Evolutionary conservation across 2,797 vertebrate species (phyloP).

Genomic region (Otolemur crassicaudatus): DNA sequence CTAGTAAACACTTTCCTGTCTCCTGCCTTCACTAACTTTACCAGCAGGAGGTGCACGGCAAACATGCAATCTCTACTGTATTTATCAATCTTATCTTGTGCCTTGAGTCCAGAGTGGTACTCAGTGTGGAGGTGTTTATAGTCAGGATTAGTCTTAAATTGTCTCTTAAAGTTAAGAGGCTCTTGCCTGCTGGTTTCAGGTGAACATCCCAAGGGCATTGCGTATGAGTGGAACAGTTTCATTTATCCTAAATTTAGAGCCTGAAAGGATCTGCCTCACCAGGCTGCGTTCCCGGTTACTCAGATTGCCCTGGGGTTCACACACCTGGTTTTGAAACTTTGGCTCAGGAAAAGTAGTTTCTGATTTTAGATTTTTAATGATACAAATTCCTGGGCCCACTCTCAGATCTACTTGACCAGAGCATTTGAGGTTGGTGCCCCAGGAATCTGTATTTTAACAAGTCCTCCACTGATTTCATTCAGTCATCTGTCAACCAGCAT

Average conservation of each 20-base stretch:
- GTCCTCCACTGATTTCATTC: background rate
- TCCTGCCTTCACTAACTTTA: constrained; percentile 17
- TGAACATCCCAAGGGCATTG: background rate
- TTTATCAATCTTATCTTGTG: background rate
- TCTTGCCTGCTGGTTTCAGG: constrained; percentile 55
- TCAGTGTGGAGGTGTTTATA: constrained; percentile 33
- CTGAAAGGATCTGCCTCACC: constrained; percentile 1
- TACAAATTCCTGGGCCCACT: background rate
- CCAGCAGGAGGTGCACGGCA: constrained; percentile 69
- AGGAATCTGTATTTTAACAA: constrained; percentile 35
- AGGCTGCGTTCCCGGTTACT: background rate
- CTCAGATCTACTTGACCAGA: constrained; percentile 9
- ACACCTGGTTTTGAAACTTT: constrained; percentile 37
- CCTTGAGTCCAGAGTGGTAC: background rate
- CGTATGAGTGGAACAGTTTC: constrained; percentile 7
- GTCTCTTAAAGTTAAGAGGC: constrained; percentile 49
- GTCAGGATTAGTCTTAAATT: constrained; percentile 27
- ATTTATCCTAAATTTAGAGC: constrained; percentile 2
- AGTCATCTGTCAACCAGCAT: background rate
- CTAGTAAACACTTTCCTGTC: background rate
- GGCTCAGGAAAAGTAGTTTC: constrained; percentile 45
- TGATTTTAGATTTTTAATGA: constrained; percentile 10
- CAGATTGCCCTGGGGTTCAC: background rate
- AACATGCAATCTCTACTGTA: background rate
- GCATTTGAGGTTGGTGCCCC: background rate